phyloP scores from a whole-genome alignment of 2,797 vertebrate species.

The Cyprinodon diabolis region DNA sequence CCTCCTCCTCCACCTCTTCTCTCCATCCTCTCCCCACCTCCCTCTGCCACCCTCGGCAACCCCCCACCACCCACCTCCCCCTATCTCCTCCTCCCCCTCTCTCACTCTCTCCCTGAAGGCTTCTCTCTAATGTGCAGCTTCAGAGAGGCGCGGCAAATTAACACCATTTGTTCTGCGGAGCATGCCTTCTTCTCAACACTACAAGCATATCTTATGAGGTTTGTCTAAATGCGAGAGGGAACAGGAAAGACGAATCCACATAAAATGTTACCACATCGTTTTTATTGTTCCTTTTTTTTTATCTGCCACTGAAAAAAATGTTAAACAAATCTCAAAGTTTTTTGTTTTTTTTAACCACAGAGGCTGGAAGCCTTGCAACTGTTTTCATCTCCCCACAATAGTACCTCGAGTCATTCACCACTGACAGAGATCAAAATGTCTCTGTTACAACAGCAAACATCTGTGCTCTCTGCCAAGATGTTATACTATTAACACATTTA shows the following conservation, averaged over 20 bases:
- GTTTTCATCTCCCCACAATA: constrained; percentile 56
- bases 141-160: constrained; percentile 90
- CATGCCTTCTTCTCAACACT: constrained; percentile 87
- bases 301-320: constrained; percentile 46
- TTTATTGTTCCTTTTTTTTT: neutral
- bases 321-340: constrained; percentile 34
- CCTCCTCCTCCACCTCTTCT: constrained; percentile 62
- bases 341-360: constrained; percentile 36
- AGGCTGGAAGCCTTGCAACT: constrained; percentile 45
- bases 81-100: constrained; percentile 68
- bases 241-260: constrained; percentile 59
- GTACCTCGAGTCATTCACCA: constrained; percentile 54
- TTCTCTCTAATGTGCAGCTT: constrained; percentile 88
- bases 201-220: constrained; percentile 87
- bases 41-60: constrained; percentile 65
- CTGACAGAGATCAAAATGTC: constrained; percentile 62
- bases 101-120: constrained; percentile 85
- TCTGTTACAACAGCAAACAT: constrained; percentile 61
- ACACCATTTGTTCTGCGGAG: constrained; percentile 94
- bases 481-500: constrained; percentile 42
- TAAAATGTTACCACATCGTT: constrained; percentile 48
- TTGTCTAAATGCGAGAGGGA: constrained; percentile 75
- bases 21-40: constrained; percentile 67
- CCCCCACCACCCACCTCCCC: constrained; percentile 68
- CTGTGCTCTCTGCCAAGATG: constrained; percentile 53